A percentile compares a stretch with the other conserved stretches of the same genome.
Conservation (phyloP, 2,113 vertebrate species). For the Piaya cayana region DNA sequence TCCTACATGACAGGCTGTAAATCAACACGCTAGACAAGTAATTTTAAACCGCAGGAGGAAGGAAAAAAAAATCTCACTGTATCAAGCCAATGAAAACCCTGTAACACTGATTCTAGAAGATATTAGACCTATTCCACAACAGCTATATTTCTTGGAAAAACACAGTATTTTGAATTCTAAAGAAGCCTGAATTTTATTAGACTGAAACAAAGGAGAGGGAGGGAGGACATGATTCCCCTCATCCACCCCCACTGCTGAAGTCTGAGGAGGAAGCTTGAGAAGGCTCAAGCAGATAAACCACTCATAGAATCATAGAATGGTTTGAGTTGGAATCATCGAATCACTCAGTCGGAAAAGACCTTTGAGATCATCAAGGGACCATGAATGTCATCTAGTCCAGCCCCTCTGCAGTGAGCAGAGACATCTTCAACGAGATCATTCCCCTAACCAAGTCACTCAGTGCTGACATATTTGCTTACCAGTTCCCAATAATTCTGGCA, state of each 20-base stretch:
- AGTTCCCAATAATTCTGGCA: background rate
- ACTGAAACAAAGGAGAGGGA: background rate
- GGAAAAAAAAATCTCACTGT: background rate
- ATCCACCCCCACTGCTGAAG: background rate
- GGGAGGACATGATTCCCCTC: background rate
- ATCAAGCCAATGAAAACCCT: constrained; percentile 36
- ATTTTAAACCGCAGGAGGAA: constrained; percentile 48
- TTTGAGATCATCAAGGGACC: too few relatives aligned
- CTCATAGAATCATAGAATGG: too few relatives aligned
- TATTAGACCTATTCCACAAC: constrained; percentile 23
- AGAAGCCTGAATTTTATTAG: constrained; percentile 10
- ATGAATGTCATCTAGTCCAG: too few relatives aligned
- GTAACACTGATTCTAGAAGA: background rate
- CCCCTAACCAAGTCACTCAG: background rate
- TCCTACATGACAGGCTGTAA: constrained; percentile 51
- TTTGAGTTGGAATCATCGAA: too few relatives aligned
- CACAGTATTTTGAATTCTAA: constrained; percentile 14
- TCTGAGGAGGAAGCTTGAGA: background rate
- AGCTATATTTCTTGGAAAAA: constrained; percentile 25
- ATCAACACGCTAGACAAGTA: constrained; percentile 43
- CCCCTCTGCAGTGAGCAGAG: too few relatives aligned
- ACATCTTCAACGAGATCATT: background rate
- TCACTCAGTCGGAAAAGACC: too few relatives aligned
- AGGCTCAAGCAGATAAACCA: background rate
- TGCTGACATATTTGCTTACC: background rate